These are phyloP conservation scores for Gnatocerus cornutus DNA, from an alignment of 2,888 invertebrate species.

Conservation along the genomic window DNA sequence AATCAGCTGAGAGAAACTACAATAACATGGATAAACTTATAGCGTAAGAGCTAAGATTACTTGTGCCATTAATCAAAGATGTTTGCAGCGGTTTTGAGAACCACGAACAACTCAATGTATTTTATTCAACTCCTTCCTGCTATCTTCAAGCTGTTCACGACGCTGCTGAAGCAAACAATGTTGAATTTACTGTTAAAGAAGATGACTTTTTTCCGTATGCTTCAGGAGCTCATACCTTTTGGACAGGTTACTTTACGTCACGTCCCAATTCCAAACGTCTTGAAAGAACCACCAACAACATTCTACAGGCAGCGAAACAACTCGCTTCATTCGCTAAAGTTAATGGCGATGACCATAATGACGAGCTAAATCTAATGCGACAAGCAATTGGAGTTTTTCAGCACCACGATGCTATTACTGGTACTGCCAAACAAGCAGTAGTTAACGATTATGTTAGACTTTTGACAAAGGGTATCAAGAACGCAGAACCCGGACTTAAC, in stretches of 20 bases:
- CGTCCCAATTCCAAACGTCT: constrained; percentile 86
- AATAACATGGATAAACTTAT: constrained; percentile 92
- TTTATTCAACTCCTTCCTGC: constrained; percentile 91
- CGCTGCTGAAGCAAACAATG: constrained; percentile 76
- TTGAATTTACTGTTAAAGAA: constrained; percentile 80
- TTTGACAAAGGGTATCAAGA: constrained; percentile 79
- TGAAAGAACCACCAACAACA: constrained; percentile 83
- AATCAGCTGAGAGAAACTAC: constrained; percentile 84
- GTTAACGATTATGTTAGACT: constrained; percentile 90
- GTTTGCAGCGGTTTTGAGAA: constrained; percentile 32
- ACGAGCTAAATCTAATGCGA: constrained; percentile 69
- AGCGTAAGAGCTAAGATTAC: constrained; percentile 73
- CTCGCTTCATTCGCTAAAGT: constrained; percentile 77
- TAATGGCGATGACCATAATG: constrained; percentile 31
- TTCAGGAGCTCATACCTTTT: constrained; percentile 87
- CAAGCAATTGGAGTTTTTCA: constrained; percentile 90
- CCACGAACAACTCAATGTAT: constrained; percentile 73
- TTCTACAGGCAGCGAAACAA: constrained; percentile 86
- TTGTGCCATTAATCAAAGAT: neutral
- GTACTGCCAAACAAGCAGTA: constrained; percentile 90
- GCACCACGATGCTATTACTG: constrained; percentile 94
- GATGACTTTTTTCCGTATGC: constrained; percentile 97
- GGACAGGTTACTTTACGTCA: constrained; percentile 95
- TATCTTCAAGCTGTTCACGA: constrained; percentile 87
- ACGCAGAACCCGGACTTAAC: constrained; percentile 74